A percentile compares a stretch with the other conserved stretches of the same genome.
phyloP scores from a whole-genome alignment of 2,113 vertebrate genomes.

The Anolis carolinensis region DNA sequence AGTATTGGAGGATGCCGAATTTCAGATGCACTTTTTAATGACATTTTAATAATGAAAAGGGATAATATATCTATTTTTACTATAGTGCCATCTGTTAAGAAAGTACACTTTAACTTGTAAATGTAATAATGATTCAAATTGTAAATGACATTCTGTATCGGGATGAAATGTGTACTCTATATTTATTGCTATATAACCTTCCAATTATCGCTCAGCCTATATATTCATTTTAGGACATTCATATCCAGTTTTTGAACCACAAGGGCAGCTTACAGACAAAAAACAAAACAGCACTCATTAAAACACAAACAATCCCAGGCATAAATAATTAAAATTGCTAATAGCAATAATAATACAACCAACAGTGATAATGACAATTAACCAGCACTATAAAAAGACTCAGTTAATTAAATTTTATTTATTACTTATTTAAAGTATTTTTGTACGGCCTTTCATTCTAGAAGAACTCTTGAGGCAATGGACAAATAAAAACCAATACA shows the following conservation, averaged over 20 bases:
- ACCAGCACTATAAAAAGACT: neutral
- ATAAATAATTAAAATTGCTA: too few species aligned
- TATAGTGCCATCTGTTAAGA: conserved; percentile 6
- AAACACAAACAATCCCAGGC: too few species aligned
- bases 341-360: too few species aligned
- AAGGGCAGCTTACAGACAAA: too few species aligned
- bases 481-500: too few species aligned
- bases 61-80: neutral
- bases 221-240: neutral
- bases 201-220: neutral
- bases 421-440: too few species aligned
- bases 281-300: too few species aligned
- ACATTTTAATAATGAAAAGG: neutral
- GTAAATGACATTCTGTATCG: neutral
- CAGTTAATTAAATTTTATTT: too few species aligned
- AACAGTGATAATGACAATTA: neutral
- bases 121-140: neutral
- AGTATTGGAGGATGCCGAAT: neutral
- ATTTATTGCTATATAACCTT: neutral
- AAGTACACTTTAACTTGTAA: neutral
- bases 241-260: neutral
- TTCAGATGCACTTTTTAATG: conserved; percentile 1
- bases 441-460: neutral
- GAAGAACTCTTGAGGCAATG: neutral
- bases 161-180: neutral